Evolutionary conservation across 2,797 vertebrate genomes (phyloP).

Genomic region (Pseudochirops corinnae): DNA sequence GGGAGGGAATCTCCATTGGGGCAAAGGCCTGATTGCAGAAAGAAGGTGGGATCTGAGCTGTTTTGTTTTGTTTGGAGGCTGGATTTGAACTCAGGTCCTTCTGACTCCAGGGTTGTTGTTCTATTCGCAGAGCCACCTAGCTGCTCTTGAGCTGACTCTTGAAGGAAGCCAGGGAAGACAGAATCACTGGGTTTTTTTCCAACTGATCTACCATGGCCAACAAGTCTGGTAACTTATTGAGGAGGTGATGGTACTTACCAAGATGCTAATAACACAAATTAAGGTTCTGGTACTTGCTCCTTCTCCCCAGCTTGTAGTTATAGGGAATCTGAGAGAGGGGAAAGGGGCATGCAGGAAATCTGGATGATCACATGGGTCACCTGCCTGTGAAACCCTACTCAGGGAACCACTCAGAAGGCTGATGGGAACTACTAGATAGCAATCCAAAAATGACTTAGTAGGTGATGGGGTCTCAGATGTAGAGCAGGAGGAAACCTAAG

Average conservation of each 20-base stretch:
- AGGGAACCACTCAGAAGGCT: not conserved
- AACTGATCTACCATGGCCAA: not conserved
- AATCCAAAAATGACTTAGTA: not conserved
- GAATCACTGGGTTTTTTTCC: not conserved
- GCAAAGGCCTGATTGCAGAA: not conserved
- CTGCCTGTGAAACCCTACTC: not conserved
- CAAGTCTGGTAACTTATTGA: not conserved
- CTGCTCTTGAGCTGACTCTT: not conserved
- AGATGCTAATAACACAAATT: not conserved
- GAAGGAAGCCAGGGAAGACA: not conserved
- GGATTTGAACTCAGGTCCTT: too few species aligned
- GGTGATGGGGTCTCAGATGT: not conserved
- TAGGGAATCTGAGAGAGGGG: not conserved
- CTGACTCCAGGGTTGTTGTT: not conserved
- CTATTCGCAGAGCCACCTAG: too few species aligned
- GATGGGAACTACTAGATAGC: not conserved
- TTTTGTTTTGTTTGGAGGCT: too few species aligned
- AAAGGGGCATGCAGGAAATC: not conserved
- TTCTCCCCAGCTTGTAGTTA: not conserved
- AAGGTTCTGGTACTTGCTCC: not conserved
- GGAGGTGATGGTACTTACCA: not conserved
- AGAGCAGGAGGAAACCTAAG: not conserved
- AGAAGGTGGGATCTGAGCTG: not conserved
- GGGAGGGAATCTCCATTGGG: not conserved
- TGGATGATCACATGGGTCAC: not conserved